These are phyloP conservation scores for Archivesica marissinica DNA, from an alignment of 1,140 invertebrate genomes.

Conservation along the genomic window DNA sequence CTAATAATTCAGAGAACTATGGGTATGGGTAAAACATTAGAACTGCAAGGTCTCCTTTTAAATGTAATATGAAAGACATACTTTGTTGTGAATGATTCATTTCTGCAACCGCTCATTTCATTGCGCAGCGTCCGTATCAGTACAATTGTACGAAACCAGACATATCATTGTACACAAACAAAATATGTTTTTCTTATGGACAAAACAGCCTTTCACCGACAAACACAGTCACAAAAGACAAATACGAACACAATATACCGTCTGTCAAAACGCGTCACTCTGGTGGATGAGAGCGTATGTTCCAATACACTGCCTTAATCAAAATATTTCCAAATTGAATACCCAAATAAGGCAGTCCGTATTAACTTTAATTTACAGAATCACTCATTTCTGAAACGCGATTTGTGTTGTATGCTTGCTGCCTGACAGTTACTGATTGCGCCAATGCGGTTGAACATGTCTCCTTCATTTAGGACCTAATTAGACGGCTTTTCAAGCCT, in stretches of 20 bases:
- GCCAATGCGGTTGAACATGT: slow-evolving; percentile 50
- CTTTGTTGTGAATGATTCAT: too few species aligned
- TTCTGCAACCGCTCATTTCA: too few species aligned
- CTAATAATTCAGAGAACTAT: too few species aligned
- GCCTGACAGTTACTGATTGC: slow-evolving; percentile 54
- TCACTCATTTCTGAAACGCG: slow-evolving; percentile 31
- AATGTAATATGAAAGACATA: too few species aligned
- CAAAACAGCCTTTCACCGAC: too few species aligned
- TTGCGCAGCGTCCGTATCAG: too few species aligned
- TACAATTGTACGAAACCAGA: too few species aligned
- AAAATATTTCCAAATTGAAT: slow-evolving; percentile 60
- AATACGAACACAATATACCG: background rate
- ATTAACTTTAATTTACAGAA: slow-evolving; percentile 51
- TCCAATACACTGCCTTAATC: slow-evolving; percentile 47
- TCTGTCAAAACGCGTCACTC: slow-evolving; percentile 15
- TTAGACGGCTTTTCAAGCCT: slow-evolving; percentile 33
- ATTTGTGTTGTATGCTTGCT: background rate
- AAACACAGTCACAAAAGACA: slow-evolving; percentile 15
- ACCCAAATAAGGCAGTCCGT: slow-evolving; percentile 31
- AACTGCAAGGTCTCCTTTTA: too few species aligned
- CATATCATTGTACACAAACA: too few species aligned
- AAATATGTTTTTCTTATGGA: too few species aligned
- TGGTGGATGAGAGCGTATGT: slow-evolving; percentile 45
- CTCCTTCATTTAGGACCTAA: slow-evolving; percentile 41
- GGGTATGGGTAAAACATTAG: too few species aligned